Base-by-base conservation (phyloP, 2,113 vertebrate species). In the Pterocles gutturalis region DNA sequence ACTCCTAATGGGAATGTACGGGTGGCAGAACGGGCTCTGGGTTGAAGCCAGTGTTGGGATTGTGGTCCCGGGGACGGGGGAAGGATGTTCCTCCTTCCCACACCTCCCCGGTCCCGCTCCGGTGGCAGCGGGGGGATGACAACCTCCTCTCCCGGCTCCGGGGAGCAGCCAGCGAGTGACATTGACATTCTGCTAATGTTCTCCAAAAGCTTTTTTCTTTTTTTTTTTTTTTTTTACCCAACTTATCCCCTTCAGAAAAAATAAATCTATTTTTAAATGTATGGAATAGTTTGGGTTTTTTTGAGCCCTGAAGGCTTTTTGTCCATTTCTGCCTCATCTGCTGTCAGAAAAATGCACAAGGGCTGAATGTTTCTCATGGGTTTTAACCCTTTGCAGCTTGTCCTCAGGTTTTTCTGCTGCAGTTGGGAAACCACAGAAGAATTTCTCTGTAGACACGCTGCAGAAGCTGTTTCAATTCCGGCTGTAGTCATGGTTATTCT, bases 1-100 rank as follows among this genome's bases (percentile, higher is more conserved):
- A 0, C 11, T 83, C 14, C 21, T 49, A 0, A 22, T 3, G 58
- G 2, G 34, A 12, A 10, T 0, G 7, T 31, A 5, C 4, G 9
- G 58, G 60, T 21, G 24, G 29, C 26, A 25, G 17, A 65, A n/a
- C 0, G 0, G 11, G 36, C 6, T 17, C 51, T 34, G 87, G 82
- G 20, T 11, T 4, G 49, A 6, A 17, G 71, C 28, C 79, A 36
- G 45, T 7, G 2, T 5, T 17, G 4, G 29, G 54, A 2, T 24
- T 5, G 7, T 7, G 48, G 60, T 26, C 19, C 26, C 3, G 4
- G 51, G 58, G 70, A 2, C 9, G 17, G 26, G 76, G 76, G 66
- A 9, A 18, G 38, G 38, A 36, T 4, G 21, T 60, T 65, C 6
- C 48, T 34, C 13, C 16, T 45, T 33, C 28, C 0, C 3, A 1